Evolutionary conservation across 2,888 invertebrate genomes (phyloP), one percentile per base, ranked within the genome.

Genomic region (Plagiodera versicolora): DNA sequence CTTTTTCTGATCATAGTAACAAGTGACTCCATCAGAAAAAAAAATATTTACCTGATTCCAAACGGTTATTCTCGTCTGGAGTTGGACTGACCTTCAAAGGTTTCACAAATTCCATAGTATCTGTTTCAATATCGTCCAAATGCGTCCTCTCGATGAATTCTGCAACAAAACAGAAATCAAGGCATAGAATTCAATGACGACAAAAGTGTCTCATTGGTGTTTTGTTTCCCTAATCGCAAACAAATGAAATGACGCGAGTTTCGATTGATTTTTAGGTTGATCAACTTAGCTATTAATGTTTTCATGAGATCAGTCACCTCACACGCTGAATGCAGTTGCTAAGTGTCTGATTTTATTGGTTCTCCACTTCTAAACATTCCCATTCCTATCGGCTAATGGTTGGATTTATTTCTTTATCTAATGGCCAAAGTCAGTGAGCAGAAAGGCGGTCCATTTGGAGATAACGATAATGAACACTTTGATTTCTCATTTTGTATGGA

Each of bases 1-100:
- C 11, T 10, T 32, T 2, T 10, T 32, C n/a, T n/a, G n/a, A n/a
- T n/a, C n/a, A n/a, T n/a, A n/a, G n/a, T n/a, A n/a, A n/a, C n/a
- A n/a, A n/a, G n/a, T n/a, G n/a, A n/a, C n/a, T n/a, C 8, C 18
- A 17, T 47, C 6, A 45, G 16, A 17, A 45, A 2, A 16, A 9
- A 20, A 20, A 18, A n/a, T 32, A 65, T 64, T 67, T 67, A 76
- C 75, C 74, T 61, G 69, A 64, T 86, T 85, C 60, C 28, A 8
- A 30, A 8, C 14, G 39, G 10, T 39, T 4, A 5, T 28, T 30
- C 11, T 83, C 83, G 72, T 82, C 81, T 45, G 82, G 81, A 58
- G 79, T 77, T 19, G 84, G 84, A 67, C 83, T 83, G 57, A 85
- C 81, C 77, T 88, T 88, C 59, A 82, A 74, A 11, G 86, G 85